Percentiles rank a stretch among this genome's conserved stretches.
phyloP scores from a whole-genome alignment of 1,140 invertebrate genomes.

The Mactra quadrangularis region DNA sequence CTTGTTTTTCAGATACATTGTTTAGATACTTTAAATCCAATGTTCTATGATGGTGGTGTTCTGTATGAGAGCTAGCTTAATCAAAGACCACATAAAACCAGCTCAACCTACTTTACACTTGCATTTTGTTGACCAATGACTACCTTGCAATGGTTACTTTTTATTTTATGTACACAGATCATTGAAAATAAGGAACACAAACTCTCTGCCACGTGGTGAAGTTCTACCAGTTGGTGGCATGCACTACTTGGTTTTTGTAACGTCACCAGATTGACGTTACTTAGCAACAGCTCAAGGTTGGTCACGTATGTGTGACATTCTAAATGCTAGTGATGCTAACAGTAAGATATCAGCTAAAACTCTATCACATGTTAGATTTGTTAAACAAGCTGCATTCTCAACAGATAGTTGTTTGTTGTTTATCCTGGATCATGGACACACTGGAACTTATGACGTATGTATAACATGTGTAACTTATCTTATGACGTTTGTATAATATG shows the following conservation, averaged over 20 bases:
- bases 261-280: conserved; percentile 18
- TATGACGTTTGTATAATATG: too few relatives aligned
- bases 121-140: not conserved
- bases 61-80: too few relatives aligned
- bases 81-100: too few relatives aligned
- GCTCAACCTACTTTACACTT: not conserved
- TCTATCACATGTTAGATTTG: conserved; percentile 5
- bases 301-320: conserved; percentile 12
- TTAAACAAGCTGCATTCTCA: conserved; percentile 5
- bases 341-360: not conserved
- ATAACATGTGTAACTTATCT: not conserved
- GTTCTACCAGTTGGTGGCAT: conserved; percentile 27
- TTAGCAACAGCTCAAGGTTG: conserved; percentile 46
- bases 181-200: conserved; percentile 45
- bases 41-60: too few relatives aligned
- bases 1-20: too few relatives aligned
- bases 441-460: conserved; percentile 34
- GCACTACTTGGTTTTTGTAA: conserved; percentile 19
- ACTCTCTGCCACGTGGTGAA: conserved; percentile 12
- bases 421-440: conserved; percentile 46
- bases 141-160: too few relatives aligned
- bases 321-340: not conserved
- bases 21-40: too few relatives aligned
- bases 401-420: not conserved
- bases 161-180: too few relatives aligned